phyloP scores from a whole-genome alignment of 2,888 invertebrate species.

The Catocala sponsa region DNA sequence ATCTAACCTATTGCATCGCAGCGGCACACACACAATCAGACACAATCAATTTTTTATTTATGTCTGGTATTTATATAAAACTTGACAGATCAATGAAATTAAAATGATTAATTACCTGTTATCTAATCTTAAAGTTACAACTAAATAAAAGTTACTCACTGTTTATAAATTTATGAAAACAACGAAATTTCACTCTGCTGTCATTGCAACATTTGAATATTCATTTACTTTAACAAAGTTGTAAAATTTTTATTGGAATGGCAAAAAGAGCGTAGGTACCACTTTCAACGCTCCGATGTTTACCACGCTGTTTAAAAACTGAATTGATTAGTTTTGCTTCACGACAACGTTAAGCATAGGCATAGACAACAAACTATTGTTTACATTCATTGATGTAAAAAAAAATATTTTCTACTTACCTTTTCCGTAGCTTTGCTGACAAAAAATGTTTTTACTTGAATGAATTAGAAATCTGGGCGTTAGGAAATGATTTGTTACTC shows the following conservation, averaged over 20 bases:
- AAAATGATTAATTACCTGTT: no score
- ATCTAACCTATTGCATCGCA: no score
- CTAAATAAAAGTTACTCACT: no score
- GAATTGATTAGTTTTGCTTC: conserved; percentile 36
- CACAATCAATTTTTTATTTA: no score
- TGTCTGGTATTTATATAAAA: no score
- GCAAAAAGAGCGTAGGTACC: conserved; percentile 19
- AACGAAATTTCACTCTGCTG: background rate
- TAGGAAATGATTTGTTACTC: conserved; percentile 13
- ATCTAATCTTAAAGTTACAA: no score
- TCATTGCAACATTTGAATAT: background rate
- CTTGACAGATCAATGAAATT: no score
- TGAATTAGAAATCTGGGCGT: conserved; percentile 24
- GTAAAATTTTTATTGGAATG: background rate
- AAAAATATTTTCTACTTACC: conserved; percentile 10
- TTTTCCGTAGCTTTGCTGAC: conserved; percentile 17
- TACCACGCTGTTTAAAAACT: conserved; percentile 29
- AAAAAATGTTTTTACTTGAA: conserved; percentile 24
- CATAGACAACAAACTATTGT: conserved; percentile 40
- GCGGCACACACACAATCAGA: no score
- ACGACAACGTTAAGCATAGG: conserved; percentile 20
- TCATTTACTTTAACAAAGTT: background rate
- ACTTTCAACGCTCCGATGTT: conserved; percentile 25
- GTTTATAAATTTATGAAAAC: no score
- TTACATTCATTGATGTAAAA: conserved; percentile 33